Base-by-base conservation (phyloP, 2,113 vertebrate species). In the Narcine bancroftii region DNA sequence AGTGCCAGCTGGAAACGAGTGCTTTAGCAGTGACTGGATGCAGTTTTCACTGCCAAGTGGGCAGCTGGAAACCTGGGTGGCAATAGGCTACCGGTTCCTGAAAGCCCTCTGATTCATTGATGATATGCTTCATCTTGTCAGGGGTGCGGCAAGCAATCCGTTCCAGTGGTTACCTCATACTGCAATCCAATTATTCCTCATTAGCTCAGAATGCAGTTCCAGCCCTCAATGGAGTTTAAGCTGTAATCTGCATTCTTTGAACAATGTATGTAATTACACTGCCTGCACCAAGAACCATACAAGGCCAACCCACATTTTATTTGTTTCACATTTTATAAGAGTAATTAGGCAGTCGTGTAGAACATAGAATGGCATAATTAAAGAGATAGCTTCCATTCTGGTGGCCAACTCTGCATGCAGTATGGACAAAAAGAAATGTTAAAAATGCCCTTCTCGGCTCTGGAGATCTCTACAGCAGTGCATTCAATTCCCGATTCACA, bases 1-100 rank as follows among this genome's bases (percentile, higher is more conserved):
- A 94, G 93, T 96, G 97, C 97, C 97, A 97, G 97, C 97, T 97
- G 97, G 96, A 97, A n/a, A 95, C 94, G 94, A 96, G 95, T 94
- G 95, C 95, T 96, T 96, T 97, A 96, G 95, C 95, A 96, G 96
- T 96, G 95, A 95, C 94, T 93, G 94, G 96, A 96, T 96, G 95
- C 96, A 96, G 95, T 93, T 77, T 94, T 94, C 93, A 94, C 94
- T 96, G 97, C 97, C 96, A 97, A 96, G 95, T 81, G 92, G 97
- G 96, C 96, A 97, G 97, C 97, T 97, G 97, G 96, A 95, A 93
- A 95, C 96, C 94, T 94, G 94, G 96, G 96, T 96, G 96, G 96
- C 93, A 2, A 94, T 93, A 95, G 94, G 92, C 93, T 91, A 91
- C 63, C 63, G 42, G 65, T 91, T 91, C 89, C 89, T 91, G 89